Base-by-base conservation (phyloP, 2,888 invertebrate species). In the Lasioglossum morio region DNA sequence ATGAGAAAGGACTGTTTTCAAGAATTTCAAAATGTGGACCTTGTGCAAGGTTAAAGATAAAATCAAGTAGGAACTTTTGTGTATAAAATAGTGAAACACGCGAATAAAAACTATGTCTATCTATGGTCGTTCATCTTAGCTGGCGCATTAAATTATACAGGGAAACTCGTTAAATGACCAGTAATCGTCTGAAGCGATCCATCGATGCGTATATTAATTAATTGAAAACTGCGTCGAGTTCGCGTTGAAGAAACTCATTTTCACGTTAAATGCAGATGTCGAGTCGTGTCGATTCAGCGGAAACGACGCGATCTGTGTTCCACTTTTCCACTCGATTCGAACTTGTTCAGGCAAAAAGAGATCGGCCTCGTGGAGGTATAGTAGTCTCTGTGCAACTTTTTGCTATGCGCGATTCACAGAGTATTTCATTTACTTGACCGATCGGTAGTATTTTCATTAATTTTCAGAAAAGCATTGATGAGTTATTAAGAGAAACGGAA, bases 171-270 rank as follows among this genome's bases (percentile, higher is more conserved):
- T 46, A 34, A 27, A 48, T 27, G 7, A 19, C 8, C 27, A 8
- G 30, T 34, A 72, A 57, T 46, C 23, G 40, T 53, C 4, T 37
- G 19, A 34, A 40, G 10, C 19, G 19, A 72, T 57, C 8, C 37
- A 76, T 72, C 72, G 48, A 7, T 34, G 37, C 34, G 72, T 40
- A 16, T 72, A 72, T 5, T 60, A 57, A 77, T 66, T 48, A 48
- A 77, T 34, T 34, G 34, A 16, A 48, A 7, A n/a, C 40, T 73
- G 53, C 23, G 14, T 34, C 73, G 10, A 40, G 23, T 34, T 30
- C 34, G n/a, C 27, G 72, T 12, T 23, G 27, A 81, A 81, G 48
- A 77, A 77, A 77, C 60, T 60, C 14, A 76, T 76, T 81, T 60
- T 72, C 76, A 23, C 53, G 34, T 48, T 27, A 46, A 60, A 77